phyloP scores from a whole-genome alignment of 2,113 vertebrate genomes.

The Daboia siamensis region DNA sequence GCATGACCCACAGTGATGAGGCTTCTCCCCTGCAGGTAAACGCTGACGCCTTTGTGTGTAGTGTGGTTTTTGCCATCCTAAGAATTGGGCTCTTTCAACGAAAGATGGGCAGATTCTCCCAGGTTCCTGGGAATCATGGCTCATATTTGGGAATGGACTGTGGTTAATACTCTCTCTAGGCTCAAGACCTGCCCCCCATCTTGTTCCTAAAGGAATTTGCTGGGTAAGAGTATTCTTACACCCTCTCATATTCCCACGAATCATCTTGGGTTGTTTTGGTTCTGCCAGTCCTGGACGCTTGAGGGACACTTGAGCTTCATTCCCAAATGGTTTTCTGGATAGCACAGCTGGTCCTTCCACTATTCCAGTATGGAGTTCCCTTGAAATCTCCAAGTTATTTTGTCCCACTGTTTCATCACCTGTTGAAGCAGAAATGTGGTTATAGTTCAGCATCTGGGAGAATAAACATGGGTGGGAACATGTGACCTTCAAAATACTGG shows the following conservation, averaged over 20 bases:
- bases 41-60: background rate
- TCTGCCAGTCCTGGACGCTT: background rate
- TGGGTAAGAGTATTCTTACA: background rate
- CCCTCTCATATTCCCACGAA: background rate
- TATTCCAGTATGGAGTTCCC: background rate
- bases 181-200: background rate
- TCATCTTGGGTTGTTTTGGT: background rate
- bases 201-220: background rate
- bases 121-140: background rate
- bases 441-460: background rate
- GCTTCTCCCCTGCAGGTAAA: slow-evolving; percentile 18
- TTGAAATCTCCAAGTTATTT: background rate
- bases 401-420: background rate
- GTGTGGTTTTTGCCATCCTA: slow-evolving; percentile 10
- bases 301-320: background rate
- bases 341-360: background rate
- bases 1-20: slow-evolving; percentile 2
- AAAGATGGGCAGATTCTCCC: slow-evolving; percentile 18
- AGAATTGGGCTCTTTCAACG: slow-evolving; percentile 16
- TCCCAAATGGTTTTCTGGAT: background rate
- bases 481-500: background rate
- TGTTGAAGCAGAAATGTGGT: background rate
- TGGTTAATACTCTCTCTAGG: slow-evolving; percentile 1
- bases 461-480: background rate
- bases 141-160: background rate